These are phyloP conservation scores for Zeus faber DNA, from an alignment of 2,113 vertebrate species.

Conservation along the genomic window DNA sequence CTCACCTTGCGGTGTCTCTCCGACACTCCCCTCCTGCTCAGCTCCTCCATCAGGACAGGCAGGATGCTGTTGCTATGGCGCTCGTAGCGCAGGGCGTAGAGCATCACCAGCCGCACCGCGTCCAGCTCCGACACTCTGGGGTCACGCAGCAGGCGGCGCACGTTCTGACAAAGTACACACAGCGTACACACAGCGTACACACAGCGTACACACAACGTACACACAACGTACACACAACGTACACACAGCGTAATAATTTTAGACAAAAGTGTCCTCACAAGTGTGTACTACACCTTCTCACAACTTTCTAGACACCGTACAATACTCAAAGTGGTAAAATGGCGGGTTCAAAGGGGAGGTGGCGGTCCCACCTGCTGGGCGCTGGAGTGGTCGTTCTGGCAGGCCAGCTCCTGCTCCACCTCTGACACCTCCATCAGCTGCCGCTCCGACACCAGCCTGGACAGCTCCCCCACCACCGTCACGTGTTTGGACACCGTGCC, in stretches of 20 bases:
- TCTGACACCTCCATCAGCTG: slow-evolving; percentile 83
- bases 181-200: background rate
- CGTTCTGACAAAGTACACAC: slow-evolving; percentile 69
- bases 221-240: background rate
- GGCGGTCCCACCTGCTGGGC: slow-evolving; percentile 85
- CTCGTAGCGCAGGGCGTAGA: slow-evolving; percentile 93
- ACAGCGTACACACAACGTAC: background rate
- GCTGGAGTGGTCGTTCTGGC: slow-evolving; percentile 92
- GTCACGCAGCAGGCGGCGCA: slow-evolving; percentile 86
- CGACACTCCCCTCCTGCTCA: slow-evolving; percentile 77
- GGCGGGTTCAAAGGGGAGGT: background rate
- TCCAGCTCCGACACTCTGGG: slow-evolving; percentile 83
- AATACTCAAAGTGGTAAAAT: no score
- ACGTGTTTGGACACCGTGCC: slow-evolving; percentile 95
- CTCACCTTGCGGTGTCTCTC: slow-evolving; percentile 85
- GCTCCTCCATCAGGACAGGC: slow-evolving; percentile 79
- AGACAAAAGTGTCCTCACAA: no score
- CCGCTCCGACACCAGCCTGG: slow-evolving; percentile 82
- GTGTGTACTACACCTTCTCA: no score
- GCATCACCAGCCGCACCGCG: slow-evolving; percentile 86
- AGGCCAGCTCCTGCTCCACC: slow-evolving; percentile 93
- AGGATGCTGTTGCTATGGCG: slow-evolving; percentile 86
- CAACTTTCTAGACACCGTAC: no score
- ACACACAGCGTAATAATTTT: background rate
- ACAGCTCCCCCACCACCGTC: slow-evolving; percentile 94